phyloP scores from a whole-genome alignment of 2,888 invertebrate species.

The Tenthredo livida region DNA sequence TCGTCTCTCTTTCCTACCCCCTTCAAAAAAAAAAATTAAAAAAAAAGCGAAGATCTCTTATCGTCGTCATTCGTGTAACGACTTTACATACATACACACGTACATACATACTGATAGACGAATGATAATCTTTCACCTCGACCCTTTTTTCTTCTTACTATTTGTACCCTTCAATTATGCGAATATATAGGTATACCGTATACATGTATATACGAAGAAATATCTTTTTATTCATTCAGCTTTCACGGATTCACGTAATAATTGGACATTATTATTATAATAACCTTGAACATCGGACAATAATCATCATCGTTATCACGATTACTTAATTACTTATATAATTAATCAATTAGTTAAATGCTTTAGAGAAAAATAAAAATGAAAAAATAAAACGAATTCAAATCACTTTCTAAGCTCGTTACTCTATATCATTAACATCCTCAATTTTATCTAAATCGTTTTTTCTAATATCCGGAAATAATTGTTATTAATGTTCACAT shows the following conservation, averaged over 20 bases:
- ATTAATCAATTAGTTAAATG: background rate
- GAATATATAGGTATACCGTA: too few relatives aligned
- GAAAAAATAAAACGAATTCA: background rate
- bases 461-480: conserved; percentile 73
- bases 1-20: conserved; percentile 56
- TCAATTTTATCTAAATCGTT: conserved; percentile 72
- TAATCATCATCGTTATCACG: too few relatives aligned
- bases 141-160: too few relatives aligned
- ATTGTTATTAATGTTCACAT: conserved; percentile 69
- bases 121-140: background rate
- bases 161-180: background rate
- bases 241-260: too few relatives aligned
- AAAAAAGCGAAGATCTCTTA: conserved; percentile 8
- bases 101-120: background rate
- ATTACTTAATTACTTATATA: too few relatives aligned
- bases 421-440: conserved; percentile 64
- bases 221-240: background rate
- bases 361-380: background rate
- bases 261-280: too few relatives aligned
- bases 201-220: background rate
- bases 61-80: background rate
- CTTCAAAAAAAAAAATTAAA: background rate
- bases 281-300: too few relatives aligned
- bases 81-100: background rate
- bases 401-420: background rate